Evolutionary conservation across 2,113 vertebrate genomes (phyloP), one percentile per base, ranked within the genome.

Genomic region (Eclectus roratus): DNA sequence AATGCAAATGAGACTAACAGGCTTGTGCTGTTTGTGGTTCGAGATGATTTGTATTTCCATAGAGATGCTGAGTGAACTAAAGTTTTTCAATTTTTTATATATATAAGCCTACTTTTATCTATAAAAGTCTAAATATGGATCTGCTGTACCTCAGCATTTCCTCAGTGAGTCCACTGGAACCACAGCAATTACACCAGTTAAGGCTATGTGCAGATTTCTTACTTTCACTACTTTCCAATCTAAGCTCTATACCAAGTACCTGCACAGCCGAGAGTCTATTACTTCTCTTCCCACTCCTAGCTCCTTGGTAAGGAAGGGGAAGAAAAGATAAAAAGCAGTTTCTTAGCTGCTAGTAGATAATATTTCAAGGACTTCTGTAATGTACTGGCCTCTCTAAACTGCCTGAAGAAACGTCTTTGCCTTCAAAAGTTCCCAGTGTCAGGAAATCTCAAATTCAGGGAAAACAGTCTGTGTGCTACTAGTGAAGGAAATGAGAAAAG

Each of bases 21-120:
- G 84, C 73, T 94, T 89, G 77, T 60, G 93, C 79, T 95, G 90
- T 94, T 84, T 85, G 50, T 58, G 83, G 84, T 91, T 97, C 3
- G 1, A 96, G 80, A 91, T 64, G 76, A 96, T 87, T 92, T 96
- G 94, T 1, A 94, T 97, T 96, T 97, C 96, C 94, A 96, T 91
- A 96, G 95, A 96, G 90, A 97, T 96, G 49, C 64, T 61, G 84
- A 90, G 72, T 91, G 94, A 89, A 96, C 39, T 69, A 61, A 92
- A 90, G 82, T 89, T 91, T 83, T 88, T 1, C 79, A 79, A 23
- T 77, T 78, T 95, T 89, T 53, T 88, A 71, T 91, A 91, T 66
- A 85, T 73, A 72, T 88, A 94, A 68, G 31, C 66, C 60, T 88
- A 81, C 64, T 84, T 78, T 27, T 91, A 94, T 86, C 84, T 91